phyloP scores from a whole-genome alignment of 2,888 invertebrate genomes.

The Drosophila dives region DNA sequence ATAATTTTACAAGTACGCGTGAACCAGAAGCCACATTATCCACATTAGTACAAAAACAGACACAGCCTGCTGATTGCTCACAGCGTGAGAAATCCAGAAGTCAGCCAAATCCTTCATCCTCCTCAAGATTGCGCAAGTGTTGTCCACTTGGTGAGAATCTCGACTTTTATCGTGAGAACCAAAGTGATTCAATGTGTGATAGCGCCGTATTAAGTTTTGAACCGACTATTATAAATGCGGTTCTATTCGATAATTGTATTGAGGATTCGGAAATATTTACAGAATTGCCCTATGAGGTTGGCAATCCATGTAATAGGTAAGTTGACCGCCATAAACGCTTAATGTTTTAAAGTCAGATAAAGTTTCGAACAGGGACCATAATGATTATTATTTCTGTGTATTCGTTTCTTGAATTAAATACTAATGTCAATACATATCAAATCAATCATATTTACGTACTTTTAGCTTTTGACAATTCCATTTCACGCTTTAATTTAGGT shows the following conservation, averaged over 20 bases:
- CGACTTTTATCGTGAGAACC: slow-evolving; percentile 70
- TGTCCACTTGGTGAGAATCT: slow-evolving; percentile 83
- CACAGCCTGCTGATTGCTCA: slow-evolving; percentile 73
- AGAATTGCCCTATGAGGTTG: slow-evolving; percentile 75
- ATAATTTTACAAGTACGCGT: slow-evolving; percentile 26
- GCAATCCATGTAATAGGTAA: slow-evolving; percentile 84
- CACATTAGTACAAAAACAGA: slow-evolving; percentile 5
- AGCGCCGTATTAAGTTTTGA: slow-evolving; percentile 53
- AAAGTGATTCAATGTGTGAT: slow-evolving; percentile 74
- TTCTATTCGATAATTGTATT: slow-evolving; percentile 83
- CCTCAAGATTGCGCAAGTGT: slow-evolving; percentile 85
- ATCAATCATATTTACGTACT: neutral
- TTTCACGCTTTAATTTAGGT: neutral
- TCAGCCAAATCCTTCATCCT: slow-evolving; percentile 69
- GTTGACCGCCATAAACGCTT: slow-evolving; percentile 15
- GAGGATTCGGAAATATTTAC: slow-evolving; percentile 81
- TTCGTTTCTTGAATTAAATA: neutral
- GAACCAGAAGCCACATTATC: slow-evolving; percentile 15
- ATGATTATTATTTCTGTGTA: slow-evolving; percentile 1
- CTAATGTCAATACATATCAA: neutral
- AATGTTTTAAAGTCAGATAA: neutral
- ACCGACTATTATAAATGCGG: slow-evolving; percentile 77
- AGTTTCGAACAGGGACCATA: neutral
- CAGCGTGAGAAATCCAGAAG: slow-evolving; percentile 71
- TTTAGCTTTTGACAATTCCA: neutral